Conservation (phyloP, 2,797 vertebrate species). For the Lates japonicus region DNA sequence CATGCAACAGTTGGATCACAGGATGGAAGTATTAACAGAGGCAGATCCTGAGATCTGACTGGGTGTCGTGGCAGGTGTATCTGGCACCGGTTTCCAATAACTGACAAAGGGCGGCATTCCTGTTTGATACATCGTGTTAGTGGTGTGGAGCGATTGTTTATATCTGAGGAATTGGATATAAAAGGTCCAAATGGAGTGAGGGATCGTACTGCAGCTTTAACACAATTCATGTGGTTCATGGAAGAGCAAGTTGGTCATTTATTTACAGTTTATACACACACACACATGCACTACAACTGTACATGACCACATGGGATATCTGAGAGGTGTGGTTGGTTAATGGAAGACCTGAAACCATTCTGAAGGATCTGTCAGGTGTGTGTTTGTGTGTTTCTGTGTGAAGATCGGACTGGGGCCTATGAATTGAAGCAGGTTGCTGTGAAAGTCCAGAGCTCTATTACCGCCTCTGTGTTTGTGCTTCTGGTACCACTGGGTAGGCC, state of each 20-base stretch:
- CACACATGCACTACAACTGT: not conserved
- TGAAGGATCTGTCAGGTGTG: slow-evolving; percentile 12
- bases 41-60: slow-evolving; percentile 50
- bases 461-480: slow-evolving; percentile 31
- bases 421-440: slow-evolving; percentile 68
- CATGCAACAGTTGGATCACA: slow-evolving; percentile 56
- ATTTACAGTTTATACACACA: not conserved
- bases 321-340: slow-evolving; percentile 11
- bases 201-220: not conserved
- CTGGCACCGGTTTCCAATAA: slow-evolving; percentile 28
- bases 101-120: slow-evolving; percentile 12
- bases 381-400: slow-evolving; percentile 9
- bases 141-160: slow-evolving; percentile 26
- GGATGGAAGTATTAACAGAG: slow-evolving; percentile 41
- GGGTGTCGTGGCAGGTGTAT: slow-evolving; percentile 32
- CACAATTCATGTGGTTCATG: not conserved
- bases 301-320: not conserved
- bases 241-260: slow-evolving; percentile 7
- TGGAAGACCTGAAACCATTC: slow-evolving; percentile 26
- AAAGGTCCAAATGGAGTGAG: slow-evolving; percentile 33
- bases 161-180: slow-evolving; percentile 11
- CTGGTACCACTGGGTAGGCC: no score
- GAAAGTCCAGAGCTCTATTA: slow-evolving; percentile 58
- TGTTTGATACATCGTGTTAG: slow-evolving; percentile 22
- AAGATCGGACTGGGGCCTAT: slow-evolving; percentile 51